These are phyloP conservation scores for Amblyopsis hoosieri DNA, from an alignment of 2,797 vertebrate species.

Conservation along the genomic window DNA sequence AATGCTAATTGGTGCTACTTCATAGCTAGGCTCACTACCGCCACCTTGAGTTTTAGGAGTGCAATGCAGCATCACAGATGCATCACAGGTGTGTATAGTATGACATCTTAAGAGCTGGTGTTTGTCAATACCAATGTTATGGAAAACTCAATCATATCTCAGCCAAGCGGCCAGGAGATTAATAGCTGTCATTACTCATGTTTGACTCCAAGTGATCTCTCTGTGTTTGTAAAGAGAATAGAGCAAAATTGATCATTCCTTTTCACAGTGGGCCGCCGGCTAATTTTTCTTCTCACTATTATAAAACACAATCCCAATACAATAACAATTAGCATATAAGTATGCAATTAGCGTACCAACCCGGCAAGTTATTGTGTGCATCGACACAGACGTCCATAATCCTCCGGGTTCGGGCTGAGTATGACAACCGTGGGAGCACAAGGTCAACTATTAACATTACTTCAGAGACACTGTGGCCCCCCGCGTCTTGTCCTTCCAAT, in stretches of 20 bases:
- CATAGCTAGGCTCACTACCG: too few relatives aligned
- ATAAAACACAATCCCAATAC: too few relatives aligned
- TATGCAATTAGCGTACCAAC: too few relatives aligned
- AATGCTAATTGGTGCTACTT: too few relatives aligned
- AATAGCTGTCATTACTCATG: slow-evolving; percentile 55
- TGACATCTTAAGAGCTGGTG: neutral
- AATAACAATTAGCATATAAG: too few relatives aligned
- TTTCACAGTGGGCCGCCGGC: too few relatives aligned
- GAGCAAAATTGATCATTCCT: too few relatives aligned
- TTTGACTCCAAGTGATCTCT: slow-evolving; percentile 34
- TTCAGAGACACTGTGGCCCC: slow-evolving; percentile 15
- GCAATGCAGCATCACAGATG: neutral
- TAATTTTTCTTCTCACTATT: too few relatives aligned
- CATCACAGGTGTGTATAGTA: too few relatives aligned
- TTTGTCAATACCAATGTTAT: slow-evolving; percentile 29
- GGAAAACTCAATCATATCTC: slow-evolving; percentile 53
- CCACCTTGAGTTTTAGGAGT: too few relatives aligned
- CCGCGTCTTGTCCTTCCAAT: slow-evolving; percentile 43
- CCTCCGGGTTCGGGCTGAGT: slow-evolving; percentile 5
- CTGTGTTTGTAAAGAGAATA: neutral
- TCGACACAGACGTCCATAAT: slow-evolving; percentile 11
- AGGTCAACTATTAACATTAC: slow-evolving; percentile 32
- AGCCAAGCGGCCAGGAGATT: slow-evolving; percentile 44
- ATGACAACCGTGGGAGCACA: neutral
- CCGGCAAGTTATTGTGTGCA: too few relatives aligned